Evolutionary conservation across 2,888 invertebrate species (phyloP), one percentile per base, ranked within the genome.

Genomic region (Peribatodes rhomboidaria): DNA sequence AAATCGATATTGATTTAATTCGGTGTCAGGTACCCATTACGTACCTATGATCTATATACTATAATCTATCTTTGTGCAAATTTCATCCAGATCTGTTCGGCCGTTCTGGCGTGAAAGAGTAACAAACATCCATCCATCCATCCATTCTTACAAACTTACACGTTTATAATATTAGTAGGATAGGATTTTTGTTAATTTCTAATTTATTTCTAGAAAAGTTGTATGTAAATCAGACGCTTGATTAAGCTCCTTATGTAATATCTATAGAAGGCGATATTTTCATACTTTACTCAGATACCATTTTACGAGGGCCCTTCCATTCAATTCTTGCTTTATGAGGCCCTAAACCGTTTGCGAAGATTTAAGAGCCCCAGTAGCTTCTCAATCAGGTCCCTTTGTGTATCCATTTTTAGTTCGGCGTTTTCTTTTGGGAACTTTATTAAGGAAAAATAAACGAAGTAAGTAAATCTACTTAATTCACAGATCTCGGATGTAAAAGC

Each of bases 241-340:
- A 9, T 4, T 14, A 4, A 41, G 41, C 16, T 20, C 2, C 11
- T 4, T 46, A 27, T 27, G 27, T 22, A n/a, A 14, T 37, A 16
- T 1, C 46, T 46, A 16, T 10, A 11, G 20, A 52, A 39, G 22
- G 22, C 39, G 39, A 46, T 37, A 14, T 37, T 35, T 44, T 22
- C 41, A 20, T 31, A n/a, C 9, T 47, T 54, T 54, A 54, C 31
- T 20, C 14, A 47, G 64, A 64, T 64, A 64, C 16, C 64, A 54
- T 53, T 64, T 64, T 64, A 59, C 22, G 58, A 55, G 42, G 53
- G 35, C 47, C 58, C 58, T 54, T 57, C 59, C 64, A 64, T 64
- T 64, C 64, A 64, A 59, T 64, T 54, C 53, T 58, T 59, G 58
- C 27, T 64, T 64, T 64, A 64, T 54, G 58, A 37, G 11, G 41